Evolutionary conservation across 2,888 invertebrate species (phyloP).

Genomic region (Dioctria rufipes): DNA sequence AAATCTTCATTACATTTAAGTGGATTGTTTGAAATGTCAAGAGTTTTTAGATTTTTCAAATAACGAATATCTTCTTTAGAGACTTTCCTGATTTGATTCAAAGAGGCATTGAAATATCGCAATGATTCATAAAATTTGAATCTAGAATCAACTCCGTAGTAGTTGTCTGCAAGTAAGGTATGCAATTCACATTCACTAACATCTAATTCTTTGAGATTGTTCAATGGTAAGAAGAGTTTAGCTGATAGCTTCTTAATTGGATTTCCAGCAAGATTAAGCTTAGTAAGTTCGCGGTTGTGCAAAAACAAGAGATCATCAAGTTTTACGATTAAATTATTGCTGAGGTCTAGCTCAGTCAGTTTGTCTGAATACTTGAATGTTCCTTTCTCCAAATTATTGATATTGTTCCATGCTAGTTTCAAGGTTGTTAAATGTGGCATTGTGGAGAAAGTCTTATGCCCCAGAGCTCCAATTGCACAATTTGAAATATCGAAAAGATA

Average conservation of each 20-base stretch:
- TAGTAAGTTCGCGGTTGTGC: constrained; percentile 77
- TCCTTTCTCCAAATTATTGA: constrained; percentile 74
- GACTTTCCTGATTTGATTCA: constrained; percentile 68
- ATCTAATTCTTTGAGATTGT: constrained; percentile 78
- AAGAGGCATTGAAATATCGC: constrained; percentile 74
- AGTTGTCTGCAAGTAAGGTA: constrained; percentile 77
- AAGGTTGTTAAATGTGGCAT: constrained; percentile 81
- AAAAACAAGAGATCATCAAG: constrained; percentile 78
- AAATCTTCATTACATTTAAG: constrained; percentile 80
- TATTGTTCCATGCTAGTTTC: constrained; percentile 79
- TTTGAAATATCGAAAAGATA: constrained; percentile 82
- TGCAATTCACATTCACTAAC: constrained; percentile 79
- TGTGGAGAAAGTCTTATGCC: constrained; percentile 78
- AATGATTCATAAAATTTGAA: constrained; percentile 73
- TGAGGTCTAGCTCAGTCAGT: constrained; percentile 80
- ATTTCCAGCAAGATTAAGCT: constrained; percentile 81
- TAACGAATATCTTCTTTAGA: constrained; percentile 65
- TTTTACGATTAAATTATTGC: constrained; percentile 78
- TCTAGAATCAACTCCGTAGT: constrained; percentile 67
- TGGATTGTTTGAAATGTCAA: constrained; percentile 77
- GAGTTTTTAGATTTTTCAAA: constrained; percentile 70
- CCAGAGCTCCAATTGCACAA: constrained; percentile 78
- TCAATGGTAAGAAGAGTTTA: constrained; percentile 77
- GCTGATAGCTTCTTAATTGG: constrained; percentile 79
- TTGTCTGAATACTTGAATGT: constrained; percentile 75